Evolutionary conservation across 2,797 vertebrate genomes (phyloP), one percentile per base, ranked within the genome.

Genomic region (Pangasius krempfi): DNA sequence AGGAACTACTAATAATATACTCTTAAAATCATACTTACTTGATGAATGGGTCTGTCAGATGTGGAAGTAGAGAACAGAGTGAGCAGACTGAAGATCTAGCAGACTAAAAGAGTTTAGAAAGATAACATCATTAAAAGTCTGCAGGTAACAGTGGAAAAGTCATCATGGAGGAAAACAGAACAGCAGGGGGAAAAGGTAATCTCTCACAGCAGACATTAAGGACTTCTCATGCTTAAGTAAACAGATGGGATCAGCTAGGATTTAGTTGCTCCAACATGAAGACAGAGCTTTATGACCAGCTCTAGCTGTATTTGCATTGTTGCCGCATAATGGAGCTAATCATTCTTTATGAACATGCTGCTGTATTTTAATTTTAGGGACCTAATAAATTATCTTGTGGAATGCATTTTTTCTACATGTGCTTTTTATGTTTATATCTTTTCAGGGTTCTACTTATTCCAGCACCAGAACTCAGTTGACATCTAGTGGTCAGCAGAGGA

Each of bases 51-150:
- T 8, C 50, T 79, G 44, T 70, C 62, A 62, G 2, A 44, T n/a
- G 18, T 60, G 58, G 13, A 79, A 80, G 4, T n/a, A 44, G 50
- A 70, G 68, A 13, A 30, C 27, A n/a, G 16, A 14, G 56, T 22
- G 40, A 80, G 58, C 58, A 66, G 47, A 87, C 16, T 25, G 56
- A 62, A 40, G 50, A 60, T 75, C 78, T 78, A 82, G 73, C n/a
- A 58, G 58, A 82, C 54, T 66, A 33, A 52, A 33, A 72, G 33
- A 78, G 66, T 56, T 79, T 60, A 83, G 52, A 84, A 78, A 87
- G 84, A 90, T 91, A 88, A 89, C 87, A 82, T n/a, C 80, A 89
- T 90, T 72, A 78, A 87, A 87, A 64, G 88, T 88, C 87, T 90
- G 88, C 68, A 81, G 68, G 76, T 86, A 72, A 14, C 80, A 60